Conservation (phyloP, 2,888 invertebrate genomes). For the Ochropleura leucogaster region DNA sequence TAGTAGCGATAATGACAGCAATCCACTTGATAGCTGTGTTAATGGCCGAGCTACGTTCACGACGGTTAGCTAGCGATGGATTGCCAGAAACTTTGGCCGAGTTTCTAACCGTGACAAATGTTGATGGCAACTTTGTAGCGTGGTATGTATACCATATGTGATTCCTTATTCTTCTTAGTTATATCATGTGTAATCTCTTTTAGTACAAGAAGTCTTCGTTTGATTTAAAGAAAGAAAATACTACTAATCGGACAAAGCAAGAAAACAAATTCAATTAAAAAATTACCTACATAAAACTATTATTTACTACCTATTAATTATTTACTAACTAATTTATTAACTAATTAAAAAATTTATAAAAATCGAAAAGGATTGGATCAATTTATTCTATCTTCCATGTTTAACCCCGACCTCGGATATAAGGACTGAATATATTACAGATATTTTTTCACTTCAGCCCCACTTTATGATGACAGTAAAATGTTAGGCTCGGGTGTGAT, state of each 20-base stretch:
- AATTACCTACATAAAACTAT: too few relatives aligned
- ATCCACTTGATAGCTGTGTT: conserved; percentile 57
- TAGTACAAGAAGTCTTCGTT: background rate
- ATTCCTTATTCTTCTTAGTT: background rate
- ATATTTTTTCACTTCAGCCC: conserved; percentile 51
- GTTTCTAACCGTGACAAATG: conserved; percentile 47
- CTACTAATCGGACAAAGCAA: too few relatives aligned
- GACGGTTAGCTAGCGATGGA: conserved; percentile 58
- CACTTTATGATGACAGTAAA: conserved; percentile 45
- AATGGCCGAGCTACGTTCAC: conserved; percentile 51
- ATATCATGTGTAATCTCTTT: background rate
- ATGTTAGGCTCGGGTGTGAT: conserved; percentile 36
- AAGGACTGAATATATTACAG: conserved; percentile 54
- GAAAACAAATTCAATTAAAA: too few relatives aligned
- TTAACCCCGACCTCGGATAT: conserved; percentile 30
- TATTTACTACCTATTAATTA: too few relatives aligned
- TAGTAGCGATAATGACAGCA: conserved; percentile 59
- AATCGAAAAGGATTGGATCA: too few relatives aligned
- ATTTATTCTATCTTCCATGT: conserved; percentile 30
- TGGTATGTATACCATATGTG: conserved; percentile 13
- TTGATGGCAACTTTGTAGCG: conserved; percentile 40
- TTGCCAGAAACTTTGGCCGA: conserved; percentile 56
- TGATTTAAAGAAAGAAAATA: too few relatives aligned
- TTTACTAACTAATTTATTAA: too few relatives aligned
- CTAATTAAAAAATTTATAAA: too few relatives aligned